Base-by-base conservation (phyloP, 2,113 vertebrate species). In the Oostethus manadensis region DNA sequence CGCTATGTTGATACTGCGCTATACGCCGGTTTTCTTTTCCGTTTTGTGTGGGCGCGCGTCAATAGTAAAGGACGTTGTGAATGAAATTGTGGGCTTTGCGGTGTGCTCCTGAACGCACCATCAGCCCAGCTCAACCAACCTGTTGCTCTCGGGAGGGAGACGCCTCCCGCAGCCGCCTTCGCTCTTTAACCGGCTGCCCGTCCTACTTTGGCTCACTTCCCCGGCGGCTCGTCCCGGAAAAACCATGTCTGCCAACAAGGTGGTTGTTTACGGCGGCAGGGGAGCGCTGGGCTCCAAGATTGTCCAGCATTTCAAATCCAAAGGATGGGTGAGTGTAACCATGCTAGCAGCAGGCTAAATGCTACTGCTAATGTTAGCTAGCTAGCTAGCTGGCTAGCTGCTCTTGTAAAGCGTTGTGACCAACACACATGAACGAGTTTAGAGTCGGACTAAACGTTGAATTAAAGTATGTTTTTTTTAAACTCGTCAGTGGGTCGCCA, bases 261-360 rank as follows among this genome's bases (percentile, higher is more conserved):
- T 92, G 22, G 83, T 98, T 70, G 90, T 98, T 33, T 97, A 97
- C 44, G 95, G 94, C 0, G 95, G 94, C 10, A 81, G 68, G 43
- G 94, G 94, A 1, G 94, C 94, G 0, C 86, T 96, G 82, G 95
- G 95, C 33, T 91, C 93, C 1, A 87, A 85, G 10, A 93, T 93
- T 62, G 94, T 97, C 63, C 89, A 80, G 6, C 83, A 90, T 56
- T 94, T 98, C 73, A 92, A 84, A 60, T 81, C 92, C 23, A 88
- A 86, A 73, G 83, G 89, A 84, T 98, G 94, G 94, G 95, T 96
- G 79, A 92, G 84, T 60, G 76, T 62, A 60, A 71, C 38, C 54
- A 0, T 26, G 20, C 10, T 38, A 55, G 35, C 53, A 55, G 40
- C 18, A 21, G 11, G 53, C 53, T 55, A 55, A 21, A n/a, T 7